Conservation (phyloP, 2,113 vertebrate genomes). For the Epinephelus fuscoguttatus region DNA sequence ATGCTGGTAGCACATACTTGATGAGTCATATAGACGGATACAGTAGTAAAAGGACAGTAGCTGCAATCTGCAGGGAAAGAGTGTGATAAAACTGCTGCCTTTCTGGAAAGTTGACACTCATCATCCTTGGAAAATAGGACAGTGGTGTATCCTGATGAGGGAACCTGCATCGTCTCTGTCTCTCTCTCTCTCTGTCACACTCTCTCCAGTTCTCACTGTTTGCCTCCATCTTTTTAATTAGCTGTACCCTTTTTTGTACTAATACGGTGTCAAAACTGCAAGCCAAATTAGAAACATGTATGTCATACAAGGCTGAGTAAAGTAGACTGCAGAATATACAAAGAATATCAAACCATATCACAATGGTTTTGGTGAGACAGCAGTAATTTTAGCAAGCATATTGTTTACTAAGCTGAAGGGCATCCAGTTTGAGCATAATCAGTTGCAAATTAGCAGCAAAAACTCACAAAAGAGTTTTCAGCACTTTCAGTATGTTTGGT, state of each 20-base stretch:
- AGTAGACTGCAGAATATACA: constrained; percentile 19
- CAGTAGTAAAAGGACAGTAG: too few species aligned
- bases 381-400: constrained; percentile 50
- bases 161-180: neutral
- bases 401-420: constrained; percentile 53
- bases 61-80: neutral
- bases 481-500: constrained; percentile 28
- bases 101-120: neutral
- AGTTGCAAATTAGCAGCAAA: constrained; percentile 51
- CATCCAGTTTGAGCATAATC: constrained; percentile 46
- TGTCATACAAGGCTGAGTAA: constrained; percentile 15
- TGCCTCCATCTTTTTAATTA: constrained; percentile 10
- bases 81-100: neutral
- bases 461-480: constrained; percentile 53
- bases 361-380: constrained; percentile 28
- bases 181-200: neutral
- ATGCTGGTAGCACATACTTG: neutral
- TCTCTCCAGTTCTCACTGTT: neutral
- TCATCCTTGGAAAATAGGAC: neutral
- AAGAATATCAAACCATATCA: constrained; percentile 19
- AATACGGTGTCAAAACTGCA: constrained; percentile 22
- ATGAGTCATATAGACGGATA: neutral
- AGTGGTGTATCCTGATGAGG: neutral
- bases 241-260: neutral
- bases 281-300: constrained; percentile 17